These are phyloP conservation scores for Phlogophora meticulosa DNA, from an alignment of 2,888 invertebrate genomes.

Conservation along the genomic window DNA sequence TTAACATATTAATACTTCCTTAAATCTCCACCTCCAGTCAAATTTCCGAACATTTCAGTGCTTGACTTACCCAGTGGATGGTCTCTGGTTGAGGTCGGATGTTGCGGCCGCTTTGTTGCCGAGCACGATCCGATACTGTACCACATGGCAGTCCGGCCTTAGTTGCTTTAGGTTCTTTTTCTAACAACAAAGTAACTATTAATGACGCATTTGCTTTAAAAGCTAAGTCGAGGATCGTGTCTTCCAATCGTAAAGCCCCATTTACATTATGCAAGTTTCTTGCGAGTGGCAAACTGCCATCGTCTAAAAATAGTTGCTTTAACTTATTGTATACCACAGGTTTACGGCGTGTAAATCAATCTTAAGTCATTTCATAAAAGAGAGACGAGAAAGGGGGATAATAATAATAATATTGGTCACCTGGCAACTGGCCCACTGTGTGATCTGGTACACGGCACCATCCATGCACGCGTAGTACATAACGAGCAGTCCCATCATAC, in stretches of 20 bases:
- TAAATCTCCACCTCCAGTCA: no score
- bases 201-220: not conserved
- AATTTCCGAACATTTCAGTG: not conserved
- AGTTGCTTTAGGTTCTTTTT: slow-evolving; percentile 93
- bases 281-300: no score
- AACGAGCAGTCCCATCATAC: slow-evolving; percentile 97
- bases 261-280: no score
- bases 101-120: slow-evolving; percentile 92
- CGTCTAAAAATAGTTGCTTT: no score
- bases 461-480: slow-evolving; percentile 99
- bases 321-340: no score
- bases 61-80: slow-evolving; percentile 76
- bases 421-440: slow-evolving; percentile 99
- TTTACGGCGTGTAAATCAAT: no score
- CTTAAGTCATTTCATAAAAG: no score
- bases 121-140: slow-evolving; percentile 96
- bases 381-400: no score
- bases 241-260: no score
- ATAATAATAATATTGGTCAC: slow-evolving; percentile 78
- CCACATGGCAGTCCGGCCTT: slow-evolving; percentile 97
- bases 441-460: slow-evolving; percentile 98
- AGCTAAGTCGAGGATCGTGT: not conserved
- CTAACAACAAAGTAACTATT: slow-evolving; percentile 64
- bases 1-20: no score
- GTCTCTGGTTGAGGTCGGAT: slow-evolving; percentile 78